Evolutionary conservation across 2,113 vertebrate species (phyloP).

Genomic region (Chaenogobius annularis): DNA sequence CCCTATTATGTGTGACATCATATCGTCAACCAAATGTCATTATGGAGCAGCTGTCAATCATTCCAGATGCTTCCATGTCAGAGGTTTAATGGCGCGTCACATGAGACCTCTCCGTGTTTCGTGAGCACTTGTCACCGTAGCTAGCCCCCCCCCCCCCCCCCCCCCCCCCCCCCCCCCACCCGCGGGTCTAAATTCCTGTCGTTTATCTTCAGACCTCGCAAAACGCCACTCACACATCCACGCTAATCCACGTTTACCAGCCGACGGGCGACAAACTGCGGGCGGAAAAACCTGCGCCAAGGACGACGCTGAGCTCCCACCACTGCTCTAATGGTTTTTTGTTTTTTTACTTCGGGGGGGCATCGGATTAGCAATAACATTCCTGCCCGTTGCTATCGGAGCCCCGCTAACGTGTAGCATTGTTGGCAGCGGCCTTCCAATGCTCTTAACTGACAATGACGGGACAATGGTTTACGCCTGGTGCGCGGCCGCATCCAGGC

Average conservation of each 20-base stretch:
- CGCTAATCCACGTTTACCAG: conserved; percentile 62
- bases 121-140: conserved; percentile 27
- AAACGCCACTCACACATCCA: conserved; percentile 53
- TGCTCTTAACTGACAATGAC: conserved; percentile 33
- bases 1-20: not conserved
- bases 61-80: conserved; percentile 9
- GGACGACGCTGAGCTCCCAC: conserved; percentile 53
- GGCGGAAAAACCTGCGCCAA: conserved; percentile 63
- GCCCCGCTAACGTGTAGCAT: conserved; percentile 55
- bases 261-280: conserved; percentile 48
- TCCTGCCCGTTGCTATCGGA: conserved; percentile 52
- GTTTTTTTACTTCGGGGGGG: conserved; percentile 57
- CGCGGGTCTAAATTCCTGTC: conserved; percentile 44
- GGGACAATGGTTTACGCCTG: conserved; percentile 50
- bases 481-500: conserved; percentile 26
- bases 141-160: conserved; percentile 10
- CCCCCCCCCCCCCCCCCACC: not conserved
- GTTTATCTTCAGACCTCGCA: conserved; percentile 56
- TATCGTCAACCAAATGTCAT: not conserved
- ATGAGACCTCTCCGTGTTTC: conserved; percentile 28
- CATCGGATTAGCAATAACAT: conserved; percentile 54
- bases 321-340: conserved; percentile 68
- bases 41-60: conserved; percentile 8
- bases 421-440: conserved; percentile 49
- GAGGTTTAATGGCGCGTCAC: conserved; percentile 34